Evolutionary conservation across 2,888 invertebrate genomes (phyloP).

Genomic region (Philhelius pedissequus): DNA sequence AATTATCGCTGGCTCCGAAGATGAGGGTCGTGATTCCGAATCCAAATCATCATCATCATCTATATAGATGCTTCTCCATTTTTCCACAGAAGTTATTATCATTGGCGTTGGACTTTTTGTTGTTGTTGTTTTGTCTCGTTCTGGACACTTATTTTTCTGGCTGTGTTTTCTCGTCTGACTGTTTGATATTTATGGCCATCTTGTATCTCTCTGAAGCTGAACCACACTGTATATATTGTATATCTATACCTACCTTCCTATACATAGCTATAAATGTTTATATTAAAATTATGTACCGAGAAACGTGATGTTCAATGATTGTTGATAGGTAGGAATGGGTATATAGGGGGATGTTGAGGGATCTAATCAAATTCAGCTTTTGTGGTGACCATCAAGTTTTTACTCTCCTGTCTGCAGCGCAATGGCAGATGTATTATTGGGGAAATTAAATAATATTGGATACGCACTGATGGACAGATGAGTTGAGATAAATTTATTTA

Average conservation of each 20-base stretch:
- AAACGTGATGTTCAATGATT: neutral
- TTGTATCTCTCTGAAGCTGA: constrained; percentile 43
- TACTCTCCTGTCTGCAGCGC: constrained; percentile 10
- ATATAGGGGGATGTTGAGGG: constrained; percentile 5
- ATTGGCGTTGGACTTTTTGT: constrained; percentile 28
- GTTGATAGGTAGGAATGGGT: neutral
- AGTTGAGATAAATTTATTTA: constrained; percentile 54
- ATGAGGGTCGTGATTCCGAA: constrained; percentile 60
- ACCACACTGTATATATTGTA: neutral
- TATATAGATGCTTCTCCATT: constrained; percentile 61
- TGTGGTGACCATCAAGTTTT: constrained; percentile 59
- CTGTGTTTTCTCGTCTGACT: constrained; percentile 29
- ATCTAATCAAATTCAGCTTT: constrained; percentile 64
- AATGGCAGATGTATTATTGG: constrained; percentile 12
- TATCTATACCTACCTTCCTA: neutral
- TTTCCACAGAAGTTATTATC: constrained; percentile 57
- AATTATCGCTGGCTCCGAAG: constrained; percentile 59
- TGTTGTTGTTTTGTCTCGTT: constrained; percentile 15
- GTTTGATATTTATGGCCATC: constrained; percentile 57
- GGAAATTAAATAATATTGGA: constrained; percentile 27
- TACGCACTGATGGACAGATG: constrained; percentile 62
- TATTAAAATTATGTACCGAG: neutral
- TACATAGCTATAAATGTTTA: neutral
- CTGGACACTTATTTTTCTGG: constrained; percentile 35
- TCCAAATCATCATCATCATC: constrained; percentile 44